A percentile compares a stretch with the other conserved stretches of the same genome.
Conservation (phyloP, 2,888 invertebrate species). For the Sarcophaga caerulescens region DNA sequence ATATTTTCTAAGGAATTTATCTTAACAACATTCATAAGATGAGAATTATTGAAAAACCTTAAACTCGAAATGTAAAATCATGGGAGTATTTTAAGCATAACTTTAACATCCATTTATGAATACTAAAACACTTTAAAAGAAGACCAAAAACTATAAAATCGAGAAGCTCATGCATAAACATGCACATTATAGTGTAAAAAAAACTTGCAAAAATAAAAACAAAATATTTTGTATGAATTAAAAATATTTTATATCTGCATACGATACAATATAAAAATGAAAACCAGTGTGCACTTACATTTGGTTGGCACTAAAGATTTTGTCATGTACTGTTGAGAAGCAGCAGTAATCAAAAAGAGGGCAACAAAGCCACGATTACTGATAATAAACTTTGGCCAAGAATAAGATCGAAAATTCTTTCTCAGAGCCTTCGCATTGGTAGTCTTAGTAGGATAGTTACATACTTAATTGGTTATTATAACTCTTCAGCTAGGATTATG, state of each 20-base stretch:
- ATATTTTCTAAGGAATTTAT: too few species aligned
- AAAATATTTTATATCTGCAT: constrained; percentile 3
- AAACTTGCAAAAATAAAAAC: neutral
- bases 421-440: too few species aligned
- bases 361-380: too few species aligned
- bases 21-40: neutral
- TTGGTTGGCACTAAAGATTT: neutral
- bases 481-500: too few species aligned
- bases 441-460: too few species aligned
- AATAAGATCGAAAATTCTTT: too few species aligned
- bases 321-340: too few species aligned
- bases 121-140: constrained; percentile 5
- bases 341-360: too few species aligned
- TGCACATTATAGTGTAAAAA: constrained; percentile 36
- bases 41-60: constrained; percentile 10
- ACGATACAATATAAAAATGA: neutral
- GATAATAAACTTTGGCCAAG: too few species aligned
- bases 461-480: too few species aligned
- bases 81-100: neutral
- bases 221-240: too few species aligned
- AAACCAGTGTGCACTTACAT: neutral
- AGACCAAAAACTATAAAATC: neutral
- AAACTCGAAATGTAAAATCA: constrained; percentile 21
- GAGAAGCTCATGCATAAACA: constrained; percentile 20
- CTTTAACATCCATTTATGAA: constrained; percentile 4